Conservation (phyloP, 1,140 invertebrate genomes). For the Bombyx mandarina region DNA sequence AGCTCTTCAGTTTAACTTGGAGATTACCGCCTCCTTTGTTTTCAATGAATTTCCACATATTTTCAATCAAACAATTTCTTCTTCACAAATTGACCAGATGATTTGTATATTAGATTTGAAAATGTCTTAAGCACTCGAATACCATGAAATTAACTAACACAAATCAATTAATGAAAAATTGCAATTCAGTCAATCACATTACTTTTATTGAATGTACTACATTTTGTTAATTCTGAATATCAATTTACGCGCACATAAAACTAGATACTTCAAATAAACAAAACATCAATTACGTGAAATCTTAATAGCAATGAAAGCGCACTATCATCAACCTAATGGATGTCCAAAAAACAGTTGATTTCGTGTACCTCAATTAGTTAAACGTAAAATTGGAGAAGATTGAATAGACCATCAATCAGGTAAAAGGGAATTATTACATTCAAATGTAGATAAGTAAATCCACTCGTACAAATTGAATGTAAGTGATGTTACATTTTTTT, state of each 20-base stretch:
- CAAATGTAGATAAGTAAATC: slow-evolving; percentile 61
- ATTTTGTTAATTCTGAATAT: too few species aligned
- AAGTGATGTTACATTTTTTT: slow-evolving; percentile 42
- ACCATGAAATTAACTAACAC: background rate
- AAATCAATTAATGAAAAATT: background rate
- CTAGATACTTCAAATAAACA: background rate
- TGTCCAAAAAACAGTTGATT: slow-evolving; percentile 23
- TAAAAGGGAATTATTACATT: slow-evolving; percentile 57
- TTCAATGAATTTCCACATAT: too few species aligned
- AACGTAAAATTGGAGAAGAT: slow-evolving; percentile 44
- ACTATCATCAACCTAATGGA: slow-evolving; percentile 25
- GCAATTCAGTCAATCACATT: too few species aligned
- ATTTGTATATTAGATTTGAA: background rate
- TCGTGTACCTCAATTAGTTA: slow-evolving; percentile 36
- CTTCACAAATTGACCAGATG: background rate
- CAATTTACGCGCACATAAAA: too few species aligned
- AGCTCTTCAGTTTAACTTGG: too few species aligned
- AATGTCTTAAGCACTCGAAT: too few species aligned
- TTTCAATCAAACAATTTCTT: too few species aligned
- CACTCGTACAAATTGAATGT: slow-evolving; percentile 56
- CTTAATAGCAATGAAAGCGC: slow-evolving; percentile 4
- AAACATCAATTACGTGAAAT: slow-evolving; percentile 1
- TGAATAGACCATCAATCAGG: slow-evolving; percentile 50
- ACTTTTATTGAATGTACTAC: too few species aligned
- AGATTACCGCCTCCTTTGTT: too few species aligned